Base-by-base conservation (phyloP, 2,797 vertebrate species). In the Aulostomus chinensis region DNA sequence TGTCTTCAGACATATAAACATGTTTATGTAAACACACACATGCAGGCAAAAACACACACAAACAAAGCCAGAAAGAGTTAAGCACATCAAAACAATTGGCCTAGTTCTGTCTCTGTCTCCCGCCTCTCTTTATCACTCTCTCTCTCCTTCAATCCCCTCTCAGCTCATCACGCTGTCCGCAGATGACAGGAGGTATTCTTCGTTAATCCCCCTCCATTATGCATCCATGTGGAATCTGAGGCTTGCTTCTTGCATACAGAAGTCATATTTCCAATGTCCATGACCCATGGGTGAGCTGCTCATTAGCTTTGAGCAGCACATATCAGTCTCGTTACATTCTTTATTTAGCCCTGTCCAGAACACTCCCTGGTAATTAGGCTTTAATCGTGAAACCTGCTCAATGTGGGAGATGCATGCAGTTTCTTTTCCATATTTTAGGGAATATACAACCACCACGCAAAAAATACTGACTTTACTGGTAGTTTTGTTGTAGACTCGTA, bases 161-260 rank as follows among this genome's bases (percentile, higher is more conserved):
- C 78, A 70, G 68, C 71, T 80, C 81, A 78, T 83, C 78, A 64
- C 41, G 26, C 62, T 51, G 71, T 75, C 76, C 72, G 54, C 68
- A 75, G 73, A 86, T 87, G 86, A 88, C 86, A 83, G 84, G 76
- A 80, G 62, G 84, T 83, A 77, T 87, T 88, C 80, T 82, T 68
- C 34, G 36, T 47, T 89, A 88, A 88, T 85, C 84, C 81, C 50
- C 64, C 64, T 66, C 71, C 57, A 72, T 87, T 89, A 88, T 82
- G 80, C 57, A 45, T 72, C 58, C 72, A 66, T 77, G 67, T 71
- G 59, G 69, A 86, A 80, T 81, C 76, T 59, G 65, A 81, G 53
- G 58, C 68, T 43, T 8, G 39, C 60, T 73, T 68, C 65, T 72
- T 69, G 60, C 67, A 60, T 68, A 53, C 54, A 68, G 52, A 84